Conservation (phyloP, 2,797 vertebrate species). For the Columba guinea region DNA sequence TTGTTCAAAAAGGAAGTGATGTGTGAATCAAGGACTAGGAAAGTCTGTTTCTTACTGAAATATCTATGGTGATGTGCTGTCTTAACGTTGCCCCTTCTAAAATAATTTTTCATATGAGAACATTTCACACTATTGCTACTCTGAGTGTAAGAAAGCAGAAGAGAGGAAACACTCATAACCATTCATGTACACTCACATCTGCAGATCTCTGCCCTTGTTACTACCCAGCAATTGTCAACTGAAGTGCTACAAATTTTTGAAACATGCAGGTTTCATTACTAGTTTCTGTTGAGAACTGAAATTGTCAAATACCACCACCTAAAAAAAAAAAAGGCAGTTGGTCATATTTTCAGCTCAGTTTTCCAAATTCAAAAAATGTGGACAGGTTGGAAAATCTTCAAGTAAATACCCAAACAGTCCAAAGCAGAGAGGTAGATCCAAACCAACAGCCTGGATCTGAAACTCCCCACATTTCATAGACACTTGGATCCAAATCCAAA, state of each 20-base stretch:
- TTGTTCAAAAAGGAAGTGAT: neutral
- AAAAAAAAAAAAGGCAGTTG: neutral
- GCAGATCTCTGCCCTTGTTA: neutral
- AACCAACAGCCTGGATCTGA: neutral
- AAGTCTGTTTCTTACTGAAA: neutral
- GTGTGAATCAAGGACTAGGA: neutral
- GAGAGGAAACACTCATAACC: neutral
- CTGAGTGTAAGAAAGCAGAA: neutral
- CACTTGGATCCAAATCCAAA: neutral
- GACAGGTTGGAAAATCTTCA: neutral
- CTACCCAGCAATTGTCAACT: neutral
- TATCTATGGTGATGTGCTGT: neutral
- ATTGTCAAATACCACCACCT: neutral
- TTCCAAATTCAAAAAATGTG: neutral
- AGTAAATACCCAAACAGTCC: slow-evolving; percentile 21
- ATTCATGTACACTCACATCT: neutral
- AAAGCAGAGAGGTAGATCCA: slow-evolving; percentile 23
- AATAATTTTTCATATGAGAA: neutral
- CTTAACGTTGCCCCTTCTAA: neutral
- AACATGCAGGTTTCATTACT: neutral
- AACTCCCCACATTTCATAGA: neutral
- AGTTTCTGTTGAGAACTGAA: neutral
- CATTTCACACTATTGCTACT: neutral
- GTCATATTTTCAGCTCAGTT: neutral
- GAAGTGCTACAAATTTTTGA: neutral